These are phyloP conservation scores for Coregonus clupeaformis DNA, from an alignment of 2,113 vertebrate species.

Conservation along the genomic window DNA sequence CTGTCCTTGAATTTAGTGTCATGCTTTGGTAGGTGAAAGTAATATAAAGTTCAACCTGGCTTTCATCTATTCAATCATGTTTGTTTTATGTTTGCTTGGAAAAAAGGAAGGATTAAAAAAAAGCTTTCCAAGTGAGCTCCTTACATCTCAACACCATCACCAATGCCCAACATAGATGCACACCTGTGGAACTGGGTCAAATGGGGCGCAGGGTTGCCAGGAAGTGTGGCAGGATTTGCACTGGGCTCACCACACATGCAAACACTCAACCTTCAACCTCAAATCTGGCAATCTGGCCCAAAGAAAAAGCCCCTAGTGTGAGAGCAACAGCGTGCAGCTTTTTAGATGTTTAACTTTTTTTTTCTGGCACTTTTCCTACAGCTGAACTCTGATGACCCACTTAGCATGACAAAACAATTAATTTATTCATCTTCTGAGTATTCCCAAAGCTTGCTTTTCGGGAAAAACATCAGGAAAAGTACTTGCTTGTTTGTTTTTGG, in stretches of 20 bases:
- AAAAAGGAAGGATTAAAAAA: background rate
- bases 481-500: slow-evolving; percentile 19
- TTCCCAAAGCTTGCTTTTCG: slow-evolving; percentile 17
- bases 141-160: background rate
- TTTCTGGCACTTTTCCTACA: slow-evolving; percentile 17
- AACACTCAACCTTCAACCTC: slow-evolving; percentile 17
- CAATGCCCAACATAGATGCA: background rate
- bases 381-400: slow-evolving; percentile 30
- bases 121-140: background rate
- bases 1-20: background rate
- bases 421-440: slow-evolving; percentile 1
- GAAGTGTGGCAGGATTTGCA: slow-evolving; percentile 19
- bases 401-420: slow-evolving; percentile 43
- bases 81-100: background rate
- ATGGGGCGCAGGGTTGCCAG: background rate
- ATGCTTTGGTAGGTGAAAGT: background rate
- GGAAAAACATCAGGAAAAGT: slow-evolving; percentile 22
- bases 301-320: background rate
- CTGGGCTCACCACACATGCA: slow-evolving; percentile 33
- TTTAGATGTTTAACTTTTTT: background rate
- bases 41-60: background rate
- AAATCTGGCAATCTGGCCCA: slow-evolving; percentile 8
- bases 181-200: background rate
- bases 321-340: background rate
- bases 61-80: background rate